A percentile compares a stretch with the other conserved stretches of the same genome.
Evolutionary conservation across 2,888 invertebrate species (phyloP).

Genomic region (Lampropteryx suffumata): DNA sequence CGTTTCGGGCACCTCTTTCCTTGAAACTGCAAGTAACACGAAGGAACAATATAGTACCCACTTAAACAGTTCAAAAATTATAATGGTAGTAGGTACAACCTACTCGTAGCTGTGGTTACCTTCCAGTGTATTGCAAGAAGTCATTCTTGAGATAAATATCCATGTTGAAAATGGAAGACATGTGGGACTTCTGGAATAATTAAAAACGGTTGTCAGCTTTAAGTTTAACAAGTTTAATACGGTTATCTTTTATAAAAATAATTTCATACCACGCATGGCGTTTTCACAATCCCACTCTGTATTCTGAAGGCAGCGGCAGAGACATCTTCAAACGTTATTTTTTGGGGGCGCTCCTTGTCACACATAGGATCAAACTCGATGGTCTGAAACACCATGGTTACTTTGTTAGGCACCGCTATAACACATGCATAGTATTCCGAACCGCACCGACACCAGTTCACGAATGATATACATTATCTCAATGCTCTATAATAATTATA

Average conservation of each 20-base stretch:
- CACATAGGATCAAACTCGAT: conserved; percentile 83
- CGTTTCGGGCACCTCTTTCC: conserved; percentile 95
- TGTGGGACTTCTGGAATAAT: conserved; percentile 88
- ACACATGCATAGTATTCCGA: conserved; percentile 9
- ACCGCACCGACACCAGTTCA: conserved; percentile 30
- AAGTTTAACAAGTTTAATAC: neutral
- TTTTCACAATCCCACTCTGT: conserved; percentile 90
- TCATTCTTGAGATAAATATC: conserved; percentile 97
- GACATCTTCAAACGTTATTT: conserved; percentile 91
- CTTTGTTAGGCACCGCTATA: conserved; percentile 10
- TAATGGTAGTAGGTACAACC: too few species aligned
- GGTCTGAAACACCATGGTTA: conserved; percentile 70
- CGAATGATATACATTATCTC: conserved; percentile 33
- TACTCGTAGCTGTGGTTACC: conserved; percentile 77
- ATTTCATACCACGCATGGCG: conserved; percentile 91
- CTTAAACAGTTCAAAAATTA: too few species aligned
- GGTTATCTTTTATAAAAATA: neutral
- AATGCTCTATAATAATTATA: too few species aligned
- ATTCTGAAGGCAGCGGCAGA: conserved; percentile 95
- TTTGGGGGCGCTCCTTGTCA: conserved; percentile 86
- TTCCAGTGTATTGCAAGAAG: conserved; percentile 97
- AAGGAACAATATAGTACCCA: neutral
- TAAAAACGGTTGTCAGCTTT: neutral
- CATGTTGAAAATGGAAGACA: conserved; percentile 90
- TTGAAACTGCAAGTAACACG: conserved; percentile 87